Base-by-base conservation (phyloP, 2,113 vertebrate species). In the Chascanopsetta lugubris region DNA sequence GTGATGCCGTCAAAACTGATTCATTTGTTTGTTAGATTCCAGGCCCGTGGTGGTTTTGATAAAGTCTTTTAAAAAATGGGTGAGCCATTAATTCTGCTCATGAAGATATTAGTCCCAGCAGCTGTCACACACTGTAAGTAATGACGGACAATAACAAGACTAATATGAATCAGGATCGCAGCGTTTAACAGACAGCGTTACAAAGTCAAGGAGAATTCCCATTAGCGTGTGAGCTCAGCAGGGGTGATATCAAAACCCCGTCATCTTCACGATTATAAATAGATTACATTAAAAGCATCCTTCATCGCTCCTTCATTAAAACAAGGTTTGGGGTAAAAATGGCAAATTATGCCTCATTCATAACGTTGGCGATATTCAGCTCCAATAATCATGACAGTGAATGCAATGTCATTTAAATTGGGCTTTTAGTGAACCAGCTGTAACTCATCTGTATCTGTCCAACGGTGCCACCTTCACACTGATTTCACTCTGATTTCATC, bases 41-140 rank as follows among this genome's bases (percentile, higher is more conserved):
- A 36, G 59, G 54, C 64, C 50, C 18, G 17, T 74, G 57, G 72
- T 63, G 60, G 55, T 63, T 84, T 65, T 67, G 49, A 77, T 65
- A 61, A 71, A 62, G 72, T 56, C 49, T 53, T 79, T 75, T 59
- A 75, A 60, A n/a, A 74, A 24, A 51, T 57, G 32, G 43, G 24
- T 47, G 36, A 64, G 61, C n/a, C 66, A 79, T 82, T 73, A 69
- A 79, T 72, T 71, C 40, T 45, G 25, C 65, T 63, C 75, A 73
- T 57, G 65, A 61, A 83, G 55, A 43, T 71, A 81, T 83, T 18
- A 27, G 55, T 75, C 51, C 66, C 46, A 64, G 69, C 36, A 59
- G 58, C 20, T 48, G 63, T 63, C 40, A n/a, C 27, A 75, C 63
- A 71, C 32, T 56, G 21, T 69, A 70, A 60, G 43, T 70, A 11